phyloP scores from a whole-genome alignment of 2,888 invertebrate species.

The Thumatha senex region DNA sequence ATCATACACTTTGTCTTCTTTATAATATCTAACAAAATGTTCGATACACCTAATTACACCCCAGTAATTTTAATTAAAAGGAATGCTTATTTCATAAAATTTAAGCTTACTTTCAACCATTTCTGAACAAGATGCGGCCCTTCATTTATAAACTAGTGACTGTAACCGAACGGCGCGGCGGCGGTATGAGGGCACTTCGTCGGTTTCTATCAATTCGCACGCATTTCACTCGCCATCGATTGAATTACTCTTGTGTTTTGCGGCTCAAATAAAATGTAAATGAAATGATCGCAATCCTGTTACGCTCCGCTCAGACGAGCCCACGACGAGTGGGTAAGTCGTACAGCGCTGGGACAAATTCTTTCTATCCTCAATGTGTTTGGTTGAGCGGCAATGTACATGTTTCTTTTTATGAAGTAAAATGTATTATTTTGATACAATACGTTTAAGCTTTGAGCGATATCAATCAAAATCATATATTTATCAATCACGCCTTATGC shows the following conservation, averaged over 20 bases:
- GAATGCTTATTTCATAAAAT: too few species aligned
- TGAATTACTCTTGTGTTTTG: slow-evolving; percentile 53
- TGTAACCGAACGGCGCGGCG: not conserved
- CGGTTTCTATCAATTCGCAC: slow-evolving; percentile 47
- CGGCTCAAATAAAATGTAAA: slow-evolving; percentile 55
- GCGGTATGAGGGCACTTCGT: slow-evolving; percentile 5
- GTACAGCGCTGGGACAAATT: not conserved
- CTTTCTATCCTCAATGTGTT: not conserved
- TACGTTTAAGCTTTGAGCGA: too few species aligned
- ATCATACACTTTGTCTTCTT: too few species aligned
- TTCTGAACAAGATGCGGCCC: not conserved
- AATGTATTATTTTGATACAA: not conserved
- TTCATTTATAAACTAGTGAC: slow-evolving; percentile 2
- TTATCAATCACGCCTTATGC: too few species aligned
- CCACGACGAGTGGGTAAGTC: slow-evolving; percentile 15
- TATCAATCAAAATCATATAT: too few species aligned
- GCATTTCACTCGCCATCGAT: slow-evolving; percentile 43
- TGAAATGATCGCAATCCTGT: slow-evolving; percentile 51
- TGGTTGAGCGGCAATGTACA: not conserved
- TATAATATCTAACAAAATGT: too few species aligned
- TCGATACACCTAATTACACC: too few species aligned
- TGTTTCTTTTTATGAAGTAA: not conserved
- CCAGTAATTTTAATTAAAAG: too few species aligned
- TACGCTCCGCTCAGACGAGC: slow-evolving; percentile 32
- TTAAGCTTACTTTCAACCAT: too few species aligned